Base-by-base conservation (phyloP, 2,113 vertebrate genomes). In the Bucco capensis region DNA sequence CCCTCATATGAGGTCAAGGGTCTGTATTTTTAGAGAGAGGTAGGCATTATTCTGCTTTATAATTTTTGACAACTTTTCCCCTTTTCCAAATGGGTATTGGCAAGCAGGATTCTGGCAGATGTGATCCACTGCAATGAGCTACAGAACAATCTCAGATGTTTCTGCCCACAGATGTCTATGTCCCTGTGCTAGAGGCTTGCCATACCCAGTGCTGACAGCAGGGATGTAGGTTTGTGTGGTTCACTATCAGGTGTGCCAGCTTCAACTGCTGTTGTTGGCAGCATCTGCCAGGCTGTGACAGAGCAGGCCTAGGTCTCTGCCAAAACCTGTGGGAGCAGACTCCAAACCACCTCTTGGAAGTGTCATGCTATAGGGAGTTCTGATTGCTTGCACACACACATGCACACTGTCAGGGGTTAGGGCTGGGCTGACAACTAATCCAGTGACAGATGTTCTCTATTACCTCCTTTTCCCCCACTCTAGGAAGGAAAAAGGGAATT, bases 121-220 rank as follows among this genome's bases (percentile, higher is more conserved):
- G 16, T 49, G 27, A 4, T 53, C 37, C 14, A 27, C 33, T 1
- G 0, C 69, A 65, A 57, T 15, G 25, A 25, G 8, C 9, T 67
- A n/a, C n/a, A 60, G 81, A 72, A 77, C 74, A 53, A 64, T 6
- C 24, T 23, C 25, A 31, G 19, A 3, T 38, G 18, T 37, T 82
- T 86, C 54, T 76, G 14, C 9, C 12, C 38, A 8, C 19, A 64
- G 42, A 28, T 25, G 5, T 7, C 18, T 28, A 28, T 33, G 3
- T 42, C 5, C 9, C 12, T 7, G 4, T 3, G 17, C 33, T 22
- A 18, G 33, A 33, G 30, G 21, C 22, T 53, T 49, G 14, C 27
- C 23, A 31, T 12, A 17, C 5, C 0, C 37, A 19, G 13, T 8
- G 23, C 19, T 0, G 2, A 19, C 66, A 54, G 53, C 0, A 0